These are phyloP conservation scores for Peromyscus attwateri DNA, from an alignment of 2,797 vertebrate genomes.

Conservation along the genomic window DNA sequence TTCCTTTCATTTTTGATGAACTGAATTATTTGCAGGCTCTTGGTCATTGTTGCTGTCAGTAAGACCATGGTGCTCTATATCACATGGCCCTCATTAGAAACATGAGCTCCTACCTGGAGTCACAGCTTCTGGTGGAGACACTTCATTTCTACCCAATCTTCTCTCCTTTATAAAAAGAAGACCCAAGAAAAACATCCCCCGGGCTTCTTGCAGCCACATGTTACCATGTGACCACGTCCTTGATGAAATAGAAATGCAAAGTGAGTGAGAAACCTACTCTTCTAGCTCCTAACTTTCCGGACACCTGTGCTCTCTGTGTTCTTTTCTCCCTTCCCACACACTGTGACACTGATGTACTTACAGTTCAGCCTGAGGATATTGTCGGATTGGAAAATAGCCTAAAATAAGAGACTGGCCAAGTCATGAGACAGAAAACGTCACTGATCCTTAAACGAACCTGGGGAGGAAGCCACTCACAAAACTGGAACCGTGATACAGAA, in stretches of 20 bases:
- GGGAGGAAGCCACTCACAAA: not conserved
- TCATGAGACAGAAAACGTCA: not conserved
- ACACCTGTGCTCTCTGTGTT: not conserved
- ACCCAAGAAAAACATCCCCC: not conserved
- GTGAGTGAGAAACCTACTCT: not conserved
- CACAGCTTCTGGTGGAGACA: not conserved
- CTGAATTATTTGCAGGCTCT: not conserved
- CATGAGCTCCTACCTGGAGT: not conserved
- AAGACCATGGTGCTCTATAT: not conserved
- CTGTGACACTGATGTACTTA: not conserved
- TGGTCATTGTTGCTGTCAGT: not conserved
- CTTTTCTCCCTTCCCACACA: not conserved
- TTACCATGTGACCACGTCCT: not conserved
- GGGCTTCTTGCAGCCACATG: not conserved
- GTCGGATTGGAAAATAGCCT: not conserved
- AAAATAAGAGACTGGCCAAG: not conserved
- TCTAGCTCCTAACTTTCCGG: not conserved
- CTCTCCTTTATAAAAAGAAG: not conserved
- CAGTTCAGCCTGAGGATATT: not conserved
- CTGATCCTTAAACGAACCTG: not conserved
- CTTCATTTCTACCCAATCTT: not conserved
- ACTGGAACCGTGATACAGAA: not conserved
- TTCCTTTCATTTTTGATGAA: not conserved
- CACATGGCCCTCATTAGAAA: not conserved
- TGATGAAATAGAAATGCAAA: conserved; percentile 10